Conservation (phyloP, 2,888 invertebrate species). For the Stomorhina lunata region DNA sequence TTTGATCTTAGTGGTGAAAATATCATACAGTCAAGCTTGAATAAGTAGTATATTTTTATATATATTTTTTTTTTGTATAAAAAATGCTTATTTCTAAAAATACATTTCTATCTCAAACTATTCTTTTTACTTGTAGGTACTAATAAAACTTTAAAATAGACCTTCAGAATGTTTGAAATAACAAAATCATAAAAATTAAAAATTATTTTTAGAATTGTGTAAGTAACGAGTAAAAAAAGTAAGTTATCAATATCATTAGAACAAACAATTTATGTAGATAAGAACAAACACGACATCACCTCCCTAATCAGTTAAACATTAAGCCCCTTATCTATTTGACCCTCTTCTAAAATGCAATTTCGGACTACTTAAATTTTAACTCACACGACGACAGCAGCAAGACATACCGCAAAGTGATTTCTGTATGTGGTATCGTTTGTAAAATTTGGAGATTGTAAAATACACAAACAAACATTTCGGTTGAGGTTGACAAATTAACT, state of each 20-base stretch:
- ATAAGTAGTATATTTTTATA: no score
- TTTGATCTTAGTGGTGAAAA: no score
- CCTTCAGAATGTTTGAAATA: not conserved
- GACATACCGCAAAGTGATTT: not conserved
- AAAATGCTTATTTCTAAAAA: no score
- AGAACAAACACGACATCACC: not conserved
- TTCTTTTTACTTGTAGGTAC: no score
- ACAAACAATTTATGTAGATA: not conserved
- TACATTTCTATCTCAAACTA: no score
- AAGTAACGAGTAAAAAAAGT: not conserved
- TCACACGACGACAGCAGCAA: not conserved
- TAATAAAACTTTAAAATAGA: not conserved
- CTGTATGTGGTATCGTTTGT: not conserved
- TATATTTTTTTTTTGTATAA: no score
- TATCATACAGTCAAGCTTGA: no score
- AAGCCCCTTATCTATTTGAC: slow-evolving; percentile 16
- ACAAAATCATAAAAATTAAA: not conserved
- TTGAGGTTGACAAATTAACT: slow-evolving; percentile 12
- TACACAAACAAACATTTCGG: not conserved
- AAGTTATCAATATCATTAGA: not conserved
- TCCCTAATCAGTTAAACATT: slow-evolving; percentile 3
- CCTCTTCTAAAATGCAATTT: slow-evolving; percentile 39
- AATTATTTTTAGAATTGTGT: slow-evolving; percentile 13
- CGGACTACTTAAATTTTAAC: not conserved
- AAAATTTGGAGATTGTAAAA: not conserved